A percentile compares a stretch with the other conserved stretches of the same genome.
Conservation (phyloP, 2,888 invertebrate species). For the Miltochrista miniata region DNA sequence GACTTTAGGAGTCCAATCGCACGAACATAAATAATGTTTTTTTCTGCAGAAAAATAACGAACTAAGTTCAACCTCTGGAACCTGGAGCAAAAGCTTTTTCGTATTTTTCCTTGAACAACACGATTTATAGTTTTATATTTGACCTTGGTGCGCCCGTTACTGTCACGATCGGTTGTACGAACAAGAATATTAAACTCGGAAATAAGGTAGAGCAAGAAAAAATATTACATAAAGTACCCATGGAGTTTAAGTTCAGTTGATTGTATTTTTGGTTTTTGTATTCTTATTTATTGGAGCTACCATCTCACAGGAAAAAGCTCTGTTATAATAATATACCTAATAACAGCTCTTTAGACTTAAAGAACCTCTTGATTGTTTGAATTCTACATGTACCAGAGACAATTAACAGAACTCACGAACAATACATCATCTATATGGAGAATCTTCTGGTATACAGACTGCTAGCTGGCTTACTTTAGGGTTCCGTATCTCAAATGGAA, state of each 20-base stretch:
- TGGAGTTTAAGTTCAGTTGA: constrained; percentile 42
- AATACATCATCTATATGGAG: no score
- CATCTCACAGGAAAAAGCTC: no score
- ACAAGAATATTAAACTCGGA: constrained; percentile 54
- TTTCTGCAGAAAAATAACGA: constrained; percentile 61
- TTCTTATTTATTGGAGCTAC: constrained; percentile 22
- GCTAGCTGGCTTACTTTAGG: no score
- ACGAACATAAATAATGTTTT: constrained; percentile 46
- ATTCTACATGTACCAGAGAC: no score
- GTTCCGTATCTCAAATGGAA: no score
- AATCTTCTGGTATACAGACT: no score
- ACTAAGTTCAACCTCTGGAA: constrained; percentile 59
- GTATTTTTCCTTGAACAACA: constrained; percentile 59
- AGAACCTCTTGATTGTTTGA: no score
- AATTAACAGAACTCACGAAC: no score
- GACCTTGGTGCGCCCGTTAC: constrained; percentile 61
- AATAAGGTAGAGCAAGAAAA: constrained; percentile 45
- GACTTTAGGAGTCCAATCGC: constrained; percentile 4
- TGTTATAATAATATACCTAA: no score
- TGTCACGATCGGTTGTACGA: constrained; percentile 61
- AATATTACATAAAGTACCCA: constrained; percentile 46
- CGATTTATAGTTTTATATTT: no score
- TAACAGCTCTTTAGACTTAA: no score
- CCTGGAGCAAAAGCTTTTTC: constrained; percentile 52
- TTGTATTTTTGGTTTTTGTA: constrained; percentile 31